Base-by-base conservation (phyloP, 2,113 vertebrate species). In the Capra hircus region DNA sequence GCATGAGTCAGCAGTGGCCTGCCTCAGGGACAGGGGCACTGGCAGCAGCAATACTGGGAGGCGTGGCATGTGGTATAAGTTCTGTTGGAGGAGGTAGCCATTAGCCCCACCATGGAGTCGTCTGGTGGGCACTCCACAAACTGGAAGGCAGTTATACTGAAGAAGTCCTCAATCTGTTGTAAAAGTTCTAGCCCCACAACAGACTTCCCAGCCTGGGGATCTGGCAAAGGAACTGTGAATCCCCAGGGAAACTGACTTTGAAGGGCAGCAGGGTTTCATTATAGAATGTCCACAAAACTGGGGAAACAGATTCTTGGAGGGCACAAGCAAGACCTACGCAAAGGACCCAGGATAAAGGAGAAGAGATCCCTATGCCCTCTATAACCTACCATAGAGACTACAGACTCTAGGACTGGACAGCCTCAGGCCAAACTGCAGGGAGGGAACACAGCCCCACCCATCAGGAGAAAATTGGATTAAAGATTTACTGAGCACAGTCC, bases 71-170 rank as follows among this genome's bases (percentile, higher is more conserved):
- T 36, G 17, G 33, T 36, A 13, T 6, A 40, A 74, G 36, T 40
- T 25, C 67, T 74, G n/a, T 40, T 13, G 67, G 36, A 74, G 36
- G 21, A 25, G 36, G 21, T 40, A 25, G 36, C 11, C 11, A 13
- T 40, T 40, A 74, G 67, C n/a, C 21, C n/a, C 64, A 36, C n/a
- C 64, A 21, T 71, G 64, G 4, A 71, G 64, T 36, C 1, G 0
- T n/a, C n/a, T 1, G 0, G n/a, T 2, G 64, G 17, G 19, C 17
- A 0, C 10, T 71, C 64, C 64, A 23, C n/a, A 36, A 71, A 71
- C n/a, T 36, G 17, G 17, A 71, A 36, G 64, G 36, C 64, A 36
- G 16, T 6, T 71, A 36, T 67, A 21, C 64, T 10, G 64, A 67
- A 36, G 9, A 71, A 71, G n/a, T 71, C n/a, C 9, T 71, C 64